Base-by-base conservation (phyloP, 2,888 invertebrate species). In the Dinocampus coccinellae region DNA sequence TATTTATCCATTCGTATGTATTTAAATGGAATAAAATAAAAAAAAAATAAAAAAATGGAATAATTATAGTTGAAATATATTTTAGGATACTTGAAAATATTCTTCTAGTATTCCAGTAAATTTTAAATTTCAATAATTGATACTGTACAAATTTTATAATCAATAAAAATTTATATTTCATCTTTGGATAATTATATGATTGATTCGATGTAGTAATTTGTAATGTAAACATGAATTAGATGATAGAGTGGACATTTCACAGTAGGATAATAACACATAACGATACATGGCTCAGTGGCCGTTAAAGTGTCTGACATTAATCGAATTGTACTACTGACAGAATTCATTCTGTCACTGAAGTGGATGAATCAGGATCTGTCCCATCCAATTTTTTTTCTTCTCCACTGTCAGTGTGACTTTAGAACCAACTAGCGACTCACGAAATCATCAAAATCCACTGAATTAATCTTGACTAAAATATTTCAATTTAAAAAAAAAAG, bases 271-370 rank as follows among this genome's bases (percentile, higher is more conserved):
- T 11, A 10, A 65, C 29, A 20, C 29, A 24, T 34, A 66, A 20
- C 24, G 22, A 16, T 16, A 36, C 34, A 42, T 57, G 24, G 55
- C 34, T 70, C 29, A 11, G 20, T 13, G n/a, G 20, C 22, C 52
- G 36, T 22, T 58, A 47, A 20, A 33, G 29, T 39, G 69, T 16
- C 65, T 70, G 65, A 70, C 58, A 29, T 26, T 61, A 66, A 71
- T 71, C 66, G 66, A 71, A 66, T 71, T 66, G 42, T 66, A 61
- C 70, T 61, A 71, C 70, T 71, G 55, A 60, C 66, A 53, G 22
- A 26, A 53, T 53, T 61, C 61, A 36, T 53, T 66, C 61, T 61
- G 65, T 71, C 70, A 66, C 66, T 34, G 16, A 16, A 60, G 20
- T 26, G 24, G n/a, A n/a, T n/a, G n/a, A n/a, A n/a, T n/a, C n/a